Evolutionary conservation across 2,113 vertebrate genomes (phyloP), one percentile per base, ranked within the genome.

Genomic region (Asarcornis scutulata): DNA sequence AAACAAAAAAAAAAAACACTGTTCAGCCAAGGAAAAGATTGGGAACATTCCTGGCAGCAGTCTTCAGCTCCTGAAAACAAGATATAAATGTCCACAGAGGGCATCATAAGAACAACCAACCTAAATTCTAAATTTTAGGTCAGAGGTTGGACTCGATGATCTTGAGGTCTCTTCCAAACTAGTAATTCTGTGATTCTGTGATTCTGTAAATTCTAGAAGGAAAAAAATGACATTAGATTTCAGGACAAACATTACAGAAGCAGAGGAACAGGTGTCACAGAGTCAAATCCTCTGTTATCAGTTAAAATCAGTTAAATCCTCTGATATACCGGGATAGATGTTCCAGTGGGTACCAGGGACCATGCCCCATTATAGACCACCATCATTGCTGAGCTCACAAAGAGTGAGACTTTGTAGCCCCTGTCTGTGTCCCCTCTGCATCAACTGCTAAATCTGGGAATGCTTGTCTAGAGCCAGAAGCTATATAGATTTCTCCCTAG

Each of bases 281-380:
- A 56, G 15, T 66, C 34, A 31, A 25, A 38, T 38, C 38, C 38
- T 38, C 38, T 38, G 38, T 38, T 38, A 38, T 38, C 38, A 10
- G 38, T 38, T 38, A 38, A 38, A 38, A 38, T 38, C 59, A 78
- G 13, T n/a, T 23, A n/a, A 81, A 36, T 13, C 23, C 20, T 71
- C 75, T 46, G 7, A 53, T 1, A 7, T 17, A 25, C 27, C 8
- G 15, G 16, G 17, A 21, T 18, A 31, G 25, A 16, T 66, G 7
- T 14, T 73, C 12, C 36, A 52, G 26, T 38, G 56, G 15, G 50
- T 52, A 23, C 7, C 3, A 0, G 31, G 15, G 17, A 56, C 50
- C 10, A 40, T 66, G 25, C 3, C 10, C 10, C 0, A 0, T 53
- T 48, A 31, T 40, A 50, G 6, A 36, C 6, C 21, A 21, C 14